phyloP scores from a whole-genome alignment of 2,797 vertebrate species.

The Euthynnus affinis region DNA sequence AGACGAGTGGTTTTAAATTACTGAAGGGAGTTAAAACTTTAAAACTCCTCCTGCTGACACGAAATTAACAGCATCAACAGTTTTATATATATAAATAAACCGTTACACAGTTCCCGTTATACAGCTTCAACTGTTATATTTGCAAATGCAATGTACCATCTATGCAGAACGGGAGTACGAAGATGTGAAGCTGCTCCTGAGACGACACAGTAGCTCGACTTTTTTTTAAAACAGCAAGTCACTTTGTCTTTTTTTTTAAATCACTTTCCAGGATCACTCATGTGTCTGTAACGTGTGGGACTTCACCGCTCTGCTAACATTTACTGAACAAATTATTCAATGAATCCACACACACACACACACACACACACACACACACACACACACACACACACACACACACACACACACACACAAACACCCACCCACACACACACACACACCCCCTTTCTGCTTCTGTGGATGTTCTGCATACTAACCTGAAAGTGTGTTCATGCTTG shows the following conservation, averaged over 20 bases:
- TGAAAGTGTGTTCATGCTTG: conserved; percentile 51
- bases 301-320: conserved; percentile 12
- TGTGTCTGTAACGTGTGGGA: not conserved
- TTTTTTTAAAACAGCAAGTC: conserved; percentile 19
- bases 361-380: no score
- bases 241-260: conserved; percentile 14
- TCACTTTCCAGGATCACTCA: conserved; percentile 33
- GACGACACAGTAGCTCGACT: conserved; percentile 5
- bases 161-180: not conserved
- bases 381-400: no score
- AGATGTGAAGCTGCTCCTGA: conserved; percentile 3
- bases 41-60: no score
- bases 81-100: no score
- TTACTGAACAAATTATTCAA: conserved; percentile 32
- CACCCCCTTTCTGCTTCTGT: conserved; percentile 7
- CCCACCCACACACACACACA: no score
- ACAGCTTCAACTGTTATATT: not conserved
- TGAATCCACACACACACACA: conserved; percentile 4
- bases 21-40: no score
- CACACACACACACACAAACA: no score
- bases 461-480: conserved; percentile 28
- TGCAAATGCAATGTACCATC: not conserved
- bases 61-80: no score
- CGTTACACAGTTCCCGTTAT: no score
- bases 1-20: no score